Evolutionary conservation across 2,888 invertebrate genomes (phyloP).

Genomic region (Drosophila antonietae): DNA sequence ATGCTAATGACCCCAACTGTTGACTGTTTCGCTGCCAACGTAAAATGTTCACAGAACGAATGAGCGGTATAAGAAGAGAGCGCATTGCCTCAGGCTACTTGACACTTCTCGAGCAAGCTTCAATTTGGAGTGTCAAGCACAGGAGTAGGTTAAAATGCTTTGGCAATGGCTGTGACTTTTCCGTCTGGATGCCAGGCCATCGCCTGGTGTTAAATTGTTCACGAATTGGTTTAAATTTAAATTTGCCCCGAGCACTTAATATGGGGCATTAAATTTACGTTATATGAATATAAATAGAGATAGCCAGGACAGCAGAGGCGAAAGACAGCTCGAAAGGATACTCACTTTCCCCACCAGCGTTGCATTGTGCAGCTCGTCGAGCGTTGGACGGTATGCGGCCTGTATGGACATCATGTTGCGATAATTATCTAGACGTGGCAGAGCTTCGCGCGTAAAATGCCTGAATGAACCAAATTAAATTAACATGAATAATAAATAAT

Average conservation of each 20-base stretch:
- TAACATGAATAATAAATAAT: not conserved
- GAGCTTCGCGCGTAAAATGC: constrained; percentile 93
- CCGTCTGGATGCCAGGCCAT: constrained; percentile 10
- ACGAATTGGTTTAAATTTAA: constrained; percentile 16
- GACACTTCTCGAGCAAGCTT: constrained; percentile 19
- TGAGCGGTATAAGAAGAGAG: not conserved
- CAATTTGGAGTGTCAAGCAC: constrained; percentile 6
- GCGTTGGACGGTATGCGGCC: constrained; percentile 93
- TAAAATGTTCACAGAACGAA: constrained; percentile 10
- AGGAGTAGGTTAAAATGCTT: constrained; percentile 3
- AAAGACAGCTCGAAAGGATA: constrained; percentile 13
- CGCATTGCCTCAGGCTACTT: constrained; percentile 8
- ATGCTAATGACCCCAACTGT: constrained; percentile 53
- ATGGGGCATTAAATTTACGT: constrained; percentile 13
- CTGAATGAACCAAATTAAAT: constrained; percentile 82
- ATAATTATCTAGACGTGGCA: constrained; percentile 95
- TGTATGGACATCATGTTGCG: constrained; percentile 95
- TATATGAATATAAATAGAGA: constrained; percentile 6
- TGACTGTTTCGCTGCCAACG: constrained; percentile 22
- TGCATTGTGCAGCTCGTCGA: constrained; percentile 95
- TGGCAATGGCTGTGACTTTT: constrained; percentile 18
- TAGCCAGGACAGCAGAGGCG: not conserved
- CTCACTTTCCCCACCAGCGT: constrained; percentile 92
- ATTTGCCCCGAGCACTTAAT: not conserved
- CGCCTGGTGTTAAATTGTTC: constrained; percentile 11